A percentile compares a stretch with the other conserved stretches of the same genome.
Evolutionary conservation across 2,888 invertebrate genomes (phyloP).

Genomic region (Dione vanillae): DNA sequence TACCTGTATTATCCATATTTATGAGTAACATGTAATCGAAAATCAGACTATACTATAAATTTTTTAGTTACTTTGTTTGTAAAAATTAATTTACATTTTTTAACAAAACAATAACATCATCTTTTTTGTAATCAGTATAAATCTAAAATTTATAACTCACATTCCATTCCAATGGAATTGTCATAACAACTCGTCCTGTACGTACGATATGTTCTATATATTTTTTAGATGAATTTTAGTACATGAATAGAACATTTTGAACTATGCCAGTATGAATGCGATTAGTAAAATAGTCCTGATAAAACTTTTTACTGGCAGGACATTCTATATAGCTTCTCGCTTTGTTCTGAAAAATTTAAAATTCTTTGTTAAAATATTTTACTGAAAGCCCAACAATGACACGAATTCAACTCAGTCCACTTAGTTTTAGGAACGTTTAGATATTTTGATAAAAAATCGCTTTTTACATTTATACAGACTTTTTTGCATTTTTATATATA

Average conservation of each 20-base stretch:
- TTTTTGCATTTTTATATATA: slow-evolving; percentile 14
- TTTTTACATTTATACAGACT: slow-evolving; percentile 16
- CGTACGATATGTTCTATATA: slow-evolving; percentile 11
- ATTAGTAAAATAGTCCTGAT: slow-evolving; percentile 35
- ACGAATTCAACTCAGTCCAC: slow-evolving; percentile 30
- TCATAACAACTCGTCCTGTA: slow-evolving; percentile 9
- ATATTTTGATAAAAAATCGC: slow-evolving; percentile 17
- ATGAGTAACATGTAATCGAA: no score
- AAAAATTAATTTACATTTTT: not conserved
- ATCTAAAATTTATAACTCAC: slow-evolving; percentile 9
- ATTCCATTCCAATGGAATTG: slow-evolving; percentile 4
- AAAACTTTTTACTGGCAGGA: slow-evolving; percentile 32
- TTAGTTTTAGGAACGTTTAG: slow-evolving; percentile 28
- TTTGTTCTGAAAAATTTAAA: slow-evolving; percentile 33
- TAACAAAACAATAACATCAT: not conserved
- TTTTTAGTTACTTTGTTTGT: not conserved
- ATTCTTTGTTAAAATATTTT: slow-evolving; percentile 35
- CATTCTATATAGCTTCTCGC: slow-evolving; percentile 25
- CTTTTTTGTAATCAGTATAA: not conserved
- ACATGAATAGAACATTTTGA: slow-evolving; percentile 29
- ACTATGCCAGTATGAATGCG: slow-evolving; percentile 30
- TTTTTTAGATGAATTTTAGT: slow-evolving; percentile 31
- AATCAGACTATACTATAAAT: not conserved
- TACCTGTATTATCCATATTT: no score
- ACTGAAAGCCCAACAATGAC: slow-evolving; percentile 28